Evolutionary conservation across 2,797 vertebrate genomes (phyloP), one percentile per base, ranked within the genome.

Genomic region (Vipera ursinii): DNA sequence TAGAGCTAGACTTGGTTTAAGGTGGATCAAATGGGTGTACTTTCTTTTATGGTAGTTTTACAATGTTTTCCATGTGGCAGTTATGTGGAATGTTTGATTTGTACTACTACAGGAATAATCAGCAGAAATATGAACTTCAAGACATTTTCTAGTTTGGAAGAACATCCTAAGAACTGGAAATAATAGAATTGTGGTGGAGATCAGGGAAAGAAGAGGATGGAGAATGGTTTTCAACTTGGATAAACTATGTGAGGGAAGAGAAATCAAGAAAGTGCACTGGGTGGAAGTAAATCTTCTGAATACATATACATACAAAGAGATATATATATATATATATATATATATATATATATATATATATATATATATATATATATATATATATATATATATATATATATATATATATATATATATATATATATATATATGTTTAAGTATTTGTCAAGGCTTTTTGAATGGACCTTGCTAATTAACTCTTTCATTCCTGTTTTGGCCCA

Each of bases 121-220:
- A 92, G 28, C 87, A 90, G 92, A 93, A 92, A 4, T 92, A 38
- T 88, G 53, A 94, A 91, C 55, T 57, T 0, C 1, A 13, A n/a
- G 12, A n/a, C 38, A 78, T 10, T n/a, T 10, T 56, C 87, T 78
- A 51, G 10, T 95, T 14, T 0, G 82, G 53, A 69, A 90, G 73
- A 0, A 93, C 89, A 13, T 90, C 8, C 89, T 26, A 0, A 0
- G 2, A 91, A 87, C 87, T 0, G 9, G 44, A 48, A 88, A 91
- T 90, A n/a, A 14, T 91, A 55, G 22, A 91, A 87, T 65, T 59
- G 22, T 60, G 61, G 28, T 26, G 15, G 12, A 28, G 13, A 3
- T 20, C 55, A 56, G 51, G 65, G 87, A 32, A 24, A 10, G 6
- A 57, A 22, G 32, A 57, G 28, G 48, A 1, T 26, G 22, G 51